Conservation (phyloP, 2,797 vertebrate genomes). For the Chloroceryle amazona region DNA sequence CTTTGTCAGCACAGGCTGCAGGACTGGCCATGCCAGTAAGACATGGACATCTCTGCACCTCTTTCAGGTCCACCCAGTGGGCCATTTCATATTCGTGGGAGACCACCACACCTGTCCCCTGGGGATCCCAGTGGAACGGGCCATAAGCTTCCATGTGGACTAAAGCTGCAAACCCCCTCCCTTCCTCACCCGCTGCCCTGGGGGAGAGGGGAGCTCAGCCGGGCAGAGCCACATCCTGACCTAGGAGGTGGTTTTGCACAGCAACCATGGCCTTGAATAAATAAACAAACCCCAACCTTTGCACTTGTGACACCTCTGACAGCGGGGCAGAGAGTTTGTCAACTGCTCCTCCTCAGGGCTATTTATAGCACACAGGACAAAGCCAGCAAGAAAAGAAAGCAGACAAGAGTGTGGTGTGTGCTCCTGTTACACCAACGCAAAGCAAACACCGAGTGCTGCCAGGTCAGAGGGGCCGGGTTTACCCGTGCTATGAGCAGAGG, state of each 20-base stretch:
- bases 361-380: neutral
- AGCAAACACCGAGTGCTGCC: neutral
- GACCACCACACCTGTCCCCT: neutral
- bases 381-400: neutral
- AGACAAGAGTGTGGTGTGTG: neutral
- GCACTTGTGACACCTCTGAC: neutral
- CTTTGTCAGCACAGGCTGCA: neutral
- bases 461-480: fast-evolving
- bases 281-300: slow-evolving; percentile 23
- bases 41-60: neutral
- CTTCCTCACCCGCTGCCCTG: fast-evolving
- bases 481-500: fast-evolving
- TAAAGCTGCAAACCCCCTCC: neutral
- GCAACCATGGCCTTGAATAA: fast-evolving
- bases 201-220: neutral
- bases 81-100: neutral
- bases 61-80: neutral
- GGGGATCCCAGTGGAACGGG: fast-evolving
- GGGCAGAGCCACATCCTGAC: neutral
- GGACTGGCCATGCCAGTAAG: fast-evolving
- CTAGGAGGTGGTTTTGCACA: neutral
- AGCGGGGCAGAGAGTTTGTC: neutral
- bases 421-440: neutral
- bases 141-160: neutral
- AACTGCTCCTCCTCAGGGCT: neutral